These are phyloP conservation scores for Nothura maculosa DNA, from an alignment of 2,797 vertebrate genomes.

Conservation along the genomic window DNA sequence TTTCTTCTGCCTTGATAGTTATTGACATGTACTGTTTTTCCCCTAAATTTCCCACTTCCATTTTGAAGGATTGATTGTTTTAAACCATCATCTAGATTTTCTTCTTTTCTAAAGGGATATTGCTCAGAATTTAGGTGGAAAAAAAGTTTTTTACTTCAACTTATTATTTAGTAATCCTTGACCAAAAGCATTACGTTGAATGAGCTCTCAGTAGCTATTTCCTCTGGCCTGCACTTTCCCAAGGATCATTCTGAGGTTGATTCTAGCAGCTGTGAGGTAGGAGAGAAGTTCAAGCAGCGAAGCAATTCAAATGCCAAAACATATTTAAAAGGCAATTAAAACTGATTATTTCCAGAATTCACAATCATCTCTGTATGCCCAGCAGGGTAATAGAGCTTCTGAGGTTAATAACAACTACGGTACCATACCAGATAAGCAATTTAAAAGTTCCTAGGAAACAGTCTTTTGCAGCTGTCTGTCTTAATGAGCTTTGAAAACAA, in stretches of 20 bases:
- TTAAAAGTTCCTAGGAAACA: neutral
- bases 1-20: neutral
- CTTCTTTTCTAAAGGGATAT: neutral
- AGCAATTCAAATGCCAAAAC: slow-evolving; percentile 21
- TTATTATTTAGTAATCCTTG: rapidly evolving
- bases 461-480: neutral
- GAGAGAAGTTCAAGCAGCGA: neutral
- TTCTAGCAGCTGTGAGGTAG: neutral
- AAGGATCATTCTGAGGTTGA: neutral
- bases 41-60: neutral
- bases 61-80: neutral
- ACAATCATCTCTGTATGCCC: neutral
- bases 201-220: neutral
- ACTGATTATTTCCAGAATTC: neutral
- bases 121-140: neutral
- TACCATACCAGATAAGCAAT: neutral
- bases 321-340: neutral
- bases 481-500: slow-evolving; percentile 6
- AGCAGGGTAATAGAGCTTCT: neutral
- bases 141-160: neutral
- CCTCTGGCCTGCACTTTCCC: neutral
- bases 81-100: neutral
- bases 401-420: neutral
- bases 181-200: neutral
- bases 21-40: neutral